Base-by-base conservation (phyloP, 1,140 invertebrate species). In the Heliconius melpomene region DNA sequence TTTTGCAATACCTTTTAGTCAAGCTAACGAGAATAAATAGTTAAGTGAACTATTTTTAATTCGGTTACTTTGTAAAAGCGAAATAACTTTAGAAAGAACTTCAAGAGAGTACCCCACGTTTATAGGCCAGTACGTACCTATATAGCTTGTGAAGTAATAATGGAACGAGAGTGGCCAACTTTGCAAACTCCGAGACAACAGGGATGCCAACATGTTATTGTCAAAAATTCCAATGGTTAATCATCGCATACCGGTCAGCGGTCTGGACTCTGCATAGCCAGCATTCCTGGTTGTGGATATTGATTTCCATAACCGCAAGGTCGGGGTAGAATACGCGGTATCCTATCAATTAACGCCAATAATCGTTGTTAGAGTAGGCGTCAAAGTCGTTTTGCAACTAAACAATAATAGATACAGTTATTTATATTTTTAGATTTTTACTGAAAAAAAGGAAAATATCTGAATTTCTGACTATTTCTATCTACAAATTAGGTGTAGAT, bases 161-260 rank as follows among this genome's bases (percentile, higher is more conserved):
- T 29, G 60, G 60, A 40, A 23, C 13, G 16, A 9, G 18, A 40
- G 40, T 60, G 7, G 54, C 46, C 32, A 76, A 66, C n/a, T 36
- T 76, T 52, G 36, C 74, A 18, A 23, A 36, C 54, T 75, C 29
- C 52, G 52, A 75, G 52, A n/a, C 52, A 57, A n/a, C 72, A 57
- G 72, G 18, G 29, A 70, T 74, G 74, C 57, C 54, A 16, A 70
- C 38, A 70, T 50, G 57, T 79, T n/a, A 75, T 70, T 66, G 72
- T 52, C 54, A 74, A 79, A 79, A 70, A 79, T 79, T 74, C 78
- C 78, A 54, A 74, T 70, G 26, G 54, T 72, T 79, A 79, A 79
- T 79, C 78, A 74, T 29, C n/a, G 72, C 72, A 72, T 78, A 77
- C 76, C 76, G 70, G 40, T 46, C 60, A 66, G 60, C 23, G 60